These are phyloP conservation scores for Drosophila hawaiiensis DNA, from an alignment of 2,888 invertebrate genomes.

Conservation along the genomic window DNA sequence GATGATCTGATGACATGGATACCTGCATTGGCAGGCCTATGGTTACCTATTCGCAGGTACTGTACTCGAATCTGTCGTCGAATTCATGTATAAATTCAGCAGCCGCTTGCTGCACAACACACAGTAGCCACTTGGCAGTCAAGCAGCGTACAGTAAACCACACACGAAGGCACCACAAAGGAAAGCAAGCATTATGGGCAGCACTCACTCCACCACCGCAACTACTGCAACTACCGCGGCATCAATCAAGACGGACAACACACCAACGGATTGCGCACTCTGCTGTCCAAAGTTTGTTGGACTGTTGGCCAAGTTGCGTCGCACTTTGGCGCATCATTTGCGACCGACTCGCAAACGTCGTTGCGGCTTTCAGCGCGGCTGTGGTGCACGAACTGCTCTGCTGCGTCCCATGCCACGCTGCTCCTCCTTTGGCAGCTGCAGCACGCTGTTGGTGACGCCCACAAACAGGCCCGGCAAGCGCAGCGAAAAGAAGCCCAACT, in stretches of 20 bases:
- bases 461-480: not conserved
- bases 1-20: not conserved
- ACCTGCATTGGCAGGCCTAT: not conserved
- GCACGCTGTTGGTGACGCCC: slow-evolving; percentile 52
- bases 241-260: slow-evolving; percentile 3
- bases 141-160: slow-evolving; percentile 7
- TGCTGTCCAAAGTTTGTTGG: slow-evolving; percentile 31
- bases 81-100: slow-evolving; percentile 22
- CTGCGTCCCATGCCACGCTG: slow-evolving; percentile 73
- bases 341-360: slow-evolving; percentile 16
- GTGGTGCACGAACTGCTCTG: slow-evolving; percentile 29
- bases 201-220: slow-evolving; percentile 30
- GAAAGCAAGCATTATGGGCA: slow-evolving; percentile 38
- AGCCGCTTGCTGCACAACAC: not conserved
- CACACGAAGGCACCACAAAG: not conserved
- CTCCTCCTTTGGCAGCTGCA: slow-evolving; percentile 61
- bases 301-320: slow-evolving; percentile 42
- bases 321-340: slow-evolving; percentile 31
- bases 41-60: slow-evolving; percentile 4
- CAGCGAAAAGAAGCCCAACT: slow-evolving; percentile 4
- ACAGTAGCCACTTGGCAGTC: slow-evolving; percentile 37
- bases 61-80: not conserved
- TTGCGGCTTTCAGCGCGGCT: slow-evolving; percentile 25
- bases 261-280: slow-evolving; percentile 2
- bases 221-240: not conserved